phyloP scores from a whole-genome alignment of 64 coral and sea anemone genomes.

The Astreopora myriophthalma region DNA sequence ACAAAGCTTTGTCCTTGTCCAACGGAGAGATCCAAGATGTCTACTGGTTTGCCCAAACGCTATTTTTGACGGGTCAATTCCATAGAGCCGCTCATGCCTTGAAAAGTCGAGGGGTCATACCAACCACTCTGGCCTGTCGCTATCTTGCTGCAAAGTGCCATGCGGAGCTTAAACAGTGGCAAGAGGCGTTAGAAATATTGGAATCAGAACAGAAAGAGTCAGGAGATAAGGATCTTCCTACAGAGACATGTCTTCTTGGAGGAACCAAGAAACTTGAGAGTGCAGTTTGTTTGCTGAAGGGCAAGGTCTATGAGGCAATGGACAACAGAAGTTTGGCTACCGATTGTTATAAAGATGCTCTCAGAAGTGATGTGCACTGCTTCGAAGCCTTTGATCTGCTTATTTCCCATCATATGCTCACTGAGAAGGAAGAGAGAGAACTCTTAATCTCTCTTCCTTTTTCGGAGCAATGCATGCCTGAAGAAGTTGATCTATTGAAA shows the following conservation, averaged over 20 bases:
- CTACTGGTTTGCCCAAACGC: slow-evolving; percentile 96
- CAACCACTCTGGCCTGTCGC: slow-evolving; percentile 86
- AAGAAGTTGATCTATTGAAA: slow-evolving; percentile 87
- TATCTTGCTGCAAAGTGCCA: slow-evolving; percentile 96
- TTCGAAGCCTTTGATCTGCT: slow-evolving; percentile 99
- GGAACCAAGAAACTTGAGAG: slow-evolving; percentile 85
- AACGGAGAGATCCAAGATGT: slow-evolving; percentile 94
- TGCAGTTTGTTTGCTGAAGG: slow-evolving; percentile 80
- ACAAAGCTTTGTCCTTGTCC: slow-evolving; percentile 95
- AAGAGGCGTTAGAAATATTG: slow-evolving; percentile 86
- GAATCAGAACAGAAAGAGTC: slow-evolving; percentile 85
- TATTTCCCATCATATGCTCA: slow-evolving; percentile 95
- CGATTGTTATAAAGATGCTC: slow-evolving; percentile 94
- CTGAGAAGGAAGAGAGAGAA: slow-evolving; percentile 86
- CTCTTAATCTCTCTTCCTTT: slow-evolving; percentile 82
- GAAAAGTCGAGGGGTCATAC: slow-evolving; percentile 71
- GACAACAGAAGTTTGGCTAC: slow-evolving; percentile 88
- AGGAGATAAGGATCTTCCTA: slow-evolving; percentile 65
- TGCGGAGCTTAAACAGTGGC: slow-evolving; percentile 93
- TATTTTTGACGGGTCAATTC: slow-evolving; percentile 88
- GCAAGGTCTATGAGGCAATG: slow-evolving; percentile 89
- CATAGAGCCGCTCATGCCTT: slow-evolving; percentile 84
- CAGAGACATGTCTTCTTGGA: slow-evolving; percentile 47
- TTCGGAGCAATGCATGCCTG: slow-evolving; percentile 85
- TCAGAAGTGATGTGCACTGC: slow-evolving; percentile 94